phyloP scores from a whole-genome alignment of 2,113 vertebrate genomes.

The Crotalus helleri region DNA sequence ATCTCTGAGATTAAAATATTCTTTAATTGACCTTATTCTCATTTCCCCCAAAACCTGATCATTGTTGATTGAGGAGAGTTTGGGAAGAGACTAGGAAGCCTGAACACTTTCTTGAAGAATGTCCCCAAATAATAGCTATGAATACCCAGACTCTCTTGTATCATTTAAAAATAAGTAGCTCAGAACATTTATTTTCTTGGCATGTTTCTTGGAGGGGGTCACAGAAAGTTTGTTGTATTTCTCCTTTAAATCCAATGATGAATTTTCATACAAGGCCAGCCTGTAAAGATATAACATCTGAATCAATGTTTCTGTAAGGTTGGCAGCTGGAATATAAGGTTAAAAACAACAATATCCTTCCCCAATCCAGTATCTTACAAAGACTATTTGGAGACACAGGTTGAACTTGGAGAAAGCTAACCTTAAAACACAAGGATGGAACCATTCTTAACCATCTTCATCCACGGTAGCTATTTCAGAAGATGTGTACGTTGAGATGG shows the following conservation, averaged over 20 bases:
- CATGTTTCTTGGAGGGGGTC: background rate
- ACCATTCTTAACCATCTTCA: constrained; percentile 3
- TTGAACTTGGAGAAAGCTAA: background rate
- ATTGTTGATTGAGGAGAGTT: background rate
- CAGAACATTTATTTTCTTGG: background rate
- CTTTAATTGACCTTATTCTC: background rate
- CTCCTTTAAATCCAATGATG: background rate
- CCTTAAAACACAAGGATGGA: constrained; percentile 5
- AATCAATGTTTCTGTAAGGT: background rate
- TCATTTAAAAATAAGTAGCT: background rate
- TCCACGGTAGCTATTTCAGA: constrained; percentile 20
- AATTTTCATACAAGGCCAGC: background rate
- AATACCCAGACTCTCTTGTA: background rate
- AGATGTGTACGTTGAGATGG: constrained; percentile 5
- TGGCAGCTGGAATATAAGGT: background rate
- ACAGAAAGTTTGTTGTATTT: background rate
- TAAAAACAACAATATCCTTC: background rate
- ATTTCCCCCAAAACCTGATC: background rate
- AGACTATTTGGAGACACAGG: background rate
- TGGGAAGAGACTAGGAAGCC: background rate
- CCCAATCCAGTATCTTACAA: background rate
- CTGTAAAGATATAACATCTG: background rate
- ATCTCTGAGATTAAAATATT: background rate
- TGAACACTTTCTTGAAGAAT: background rate
- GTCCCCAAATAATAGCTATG: background rate